phyloP scores from a whole-genome alignment of 2,888 invertebrate species.

The Drosophila hamatofila region DNA sequence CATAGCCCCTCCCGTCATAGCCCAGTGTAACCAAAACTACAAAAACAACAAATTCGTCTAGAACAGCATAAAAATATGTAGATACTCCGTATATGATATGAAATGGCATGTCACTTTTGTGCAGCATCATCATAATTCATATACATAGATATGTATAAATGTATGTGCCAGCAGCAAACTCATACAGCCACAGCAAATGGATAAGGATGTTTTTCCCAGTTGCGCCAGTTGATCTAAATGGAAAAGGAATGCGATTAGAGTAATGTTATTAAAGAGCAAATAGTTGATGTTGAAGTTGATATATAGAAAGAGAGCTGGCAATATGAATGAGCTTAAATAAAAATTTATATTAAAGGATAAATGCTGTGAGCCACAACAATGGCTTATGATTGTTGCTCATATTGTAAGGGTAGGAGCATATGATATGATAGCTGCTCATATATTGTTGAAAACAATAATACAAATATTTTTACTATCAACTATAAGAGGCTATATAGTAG shows the following conservation, averaged over 20 bases:
- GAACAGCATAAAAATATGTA: slow-evolving; percentile 58
- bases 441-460: background rate
- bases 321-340: background rate
- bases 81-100: slow-evolving; percentile 51
- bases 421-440: background rate
- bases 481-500: background rate
- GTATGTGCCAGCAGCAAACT: slow-evolving; percentile 6
- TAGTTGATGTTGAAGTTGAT: background rate
- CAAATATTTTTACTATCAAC: background rate
- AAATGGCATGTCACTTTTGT: slow-evolving; percentile 64
- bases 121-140: slow-evolving; percentile 74
- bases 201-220: slow-evolving; percentile 32
- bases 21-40: slow-evolving; percentile 36
- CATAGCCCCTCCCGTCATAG: background rate
- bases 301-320: background rate
- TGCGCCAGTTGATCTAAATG: slow-evolving; percentile 1
- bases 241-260: background rate
- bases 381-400: background rate
- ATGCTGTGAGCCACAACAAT: background rate
- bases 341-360: background rate
- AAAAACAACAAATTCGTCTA: slow-evolving; percentile 44
- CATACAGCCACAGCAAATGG: slow-evolving; percentile 55
- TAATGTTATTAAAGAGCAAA: slow-evolving; percentile 8
- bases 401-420: no score
- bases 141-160: slow-evolving; percentile 1